Evolutionary conservation across 2,113 vertebrate species (phyloP), one percentile per base, ranked within the genome.

Genomic region (Entomyzon cyanotis): DNA sequence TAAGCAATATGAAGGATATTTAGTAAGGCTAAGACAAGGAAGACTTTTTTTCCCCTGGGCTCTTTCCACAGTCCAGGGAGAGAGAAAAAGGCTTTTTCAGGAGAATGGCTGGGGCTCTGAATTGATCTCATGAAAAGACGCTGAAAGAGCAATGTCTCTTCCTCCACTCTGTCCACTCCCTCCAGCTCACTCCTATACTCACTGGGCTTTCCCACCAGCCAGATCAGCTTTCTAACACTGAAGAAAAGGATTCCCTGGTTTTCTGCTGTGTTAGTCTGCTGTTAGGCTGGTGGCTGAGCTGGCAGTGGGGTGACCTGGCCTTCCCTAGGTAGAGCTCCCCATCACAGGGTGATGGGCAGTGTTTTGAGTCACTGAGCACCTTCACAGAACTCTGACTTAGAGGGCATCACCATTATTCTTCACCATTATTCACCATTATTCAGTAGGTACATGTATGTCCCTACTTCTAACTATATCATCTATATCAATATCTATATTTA

Each of bases 171-270:
- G 15, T n/a, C 75, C 53, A 9, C 41, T 62, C 31, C 55, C 41
- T 56, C 37, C 67, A 76, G 28, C 37, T 41, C 58, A 44, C 46
- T 58, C 49, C 35, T 52, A 12, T 28, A 20, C 22, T 77, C 14
- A 1, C 33, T 5, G 19, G 53, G 30, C 37, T 88, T 83, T 58
- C 62, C 60, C 84, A 35, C 15, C 69, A 84, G 35, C 37, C n/a
- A 41, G 22, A 46, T 31, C 42, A 46, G 33, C 44, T 89, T 69
- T 42, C 27, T 17, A 50, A 42, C 50, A 24, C 25, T 15, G 46
- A 37, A 31, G 17, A n/a, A 76, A 60, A 62, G 0, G 0, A 18
- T 41, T 44, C 10, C 3, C 2, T 18, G 7, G 24, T 67, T 87
- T 90, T 39, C 62, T 87, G 18, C 17, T 0, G 0, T 15, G 37